These are phyloP conservation scores for Morone chrysops DNA, from an alignment of 2,113 vertebrate species.

Conservation along the genomic window DNA sequence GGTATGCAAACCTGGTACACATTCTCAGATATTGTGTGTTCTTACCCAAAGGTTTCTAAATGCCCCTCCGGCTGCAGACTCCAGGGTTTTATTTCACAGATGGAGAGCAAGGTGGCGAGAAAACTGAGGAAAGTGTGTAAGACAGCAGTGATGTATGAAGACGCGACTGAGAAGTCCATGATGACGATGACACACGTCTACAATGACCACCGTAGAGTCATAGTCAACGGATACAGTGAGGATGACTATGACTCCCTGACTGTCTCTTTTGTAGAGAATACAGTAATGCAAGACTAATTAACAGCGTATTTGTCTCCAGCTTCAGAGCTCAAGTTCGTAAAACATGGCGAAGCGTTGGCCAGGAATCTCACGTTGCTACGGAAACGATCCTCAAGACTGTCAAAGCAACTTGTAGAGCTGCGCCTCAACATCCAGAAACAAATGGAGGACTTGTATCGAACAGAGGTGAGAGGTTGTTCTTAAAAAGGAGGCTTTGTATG, in stretches of 20 bases:
- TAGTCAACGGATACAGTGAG: conserved; percentile 73
- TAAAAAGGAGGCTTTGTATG: too few species aligned
- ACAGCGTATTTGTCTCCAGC: conserved; percentile 48
- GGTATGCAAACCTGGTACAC: not conserved
- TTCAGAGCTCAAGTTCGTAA: conserved; percentile 66
- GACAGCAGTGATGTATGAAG: conserved; percentile 1
- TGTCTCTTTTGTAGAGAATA: not conserved
- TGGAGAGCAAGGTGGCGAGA: conserved; percentile 45
- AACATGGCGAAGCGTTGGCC: conserved; percentile 45
- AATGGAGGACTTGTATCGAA: conserved; percentile 61
- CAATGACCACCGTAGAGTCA: conserved; percentile 46
- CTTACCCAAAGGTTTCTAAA: conserved; percentile 50
- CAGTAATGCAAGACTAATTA: not conserved
- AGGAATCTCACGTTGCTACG: conserved; percentile 68
- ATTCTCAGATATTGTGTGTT: not conserved
- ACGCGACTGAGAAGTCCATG: conserved; percentile 52
- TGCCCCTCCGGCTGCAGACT: conserved; percentile 84
- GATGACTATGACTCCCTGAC: not conserved
- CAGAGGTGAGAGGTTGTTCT: conserved; percentile 73
- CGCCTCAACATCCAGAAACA: conserved; percentile 55
- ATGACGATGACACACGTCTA: conserved; percentile 62
- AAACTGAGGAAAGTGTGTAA: conserved; percentile 71
- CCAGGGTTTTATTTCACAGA: conserved; percentile 74
- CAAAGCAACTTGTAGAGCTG: conserved; percentile 52
- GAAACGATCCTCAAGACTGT: conserved; percentile 54